A percentile compares a stretch with the other conserved stretches of the same genome.
These are phyloP conservation scores for Hydractinia symbiolongicarpus DNA, from an alignment of 30 jellyfish, hydroid and myxozoan species.

Conservation along the genomic window DNA sequence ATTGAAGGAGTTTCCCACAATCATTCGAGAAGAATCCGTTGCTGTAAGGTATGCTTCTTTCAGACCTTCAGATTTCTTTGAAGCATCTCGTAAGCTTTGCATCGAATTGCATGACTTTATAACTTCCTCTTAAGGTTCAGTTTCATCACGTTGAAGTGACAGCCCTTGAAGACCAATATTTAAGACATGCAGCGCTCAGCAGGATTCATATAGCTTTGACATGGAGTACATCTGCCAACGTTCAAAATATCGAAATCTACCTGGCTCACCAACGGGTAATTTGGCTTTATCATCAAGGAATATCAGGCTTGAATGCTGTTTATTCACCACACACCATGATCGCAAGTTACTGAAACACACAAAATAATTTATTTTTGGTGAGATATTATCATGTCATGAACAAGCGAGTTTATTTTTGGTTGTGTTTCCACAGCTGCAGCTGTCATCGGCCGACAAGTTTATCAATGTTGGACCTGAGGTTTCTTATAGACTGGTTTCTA, in stretches of 20 bases:
- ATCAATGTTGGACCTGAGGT: slow-evolving; percentile 3
- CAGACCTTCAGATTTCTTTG: slow-evolving; percentile 14
- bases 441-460: no score
- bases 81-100: slow-evolving; percentile 16
- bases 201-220: not conserved
- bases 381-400: no score
- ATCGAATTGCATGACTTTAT: slow-evolving; percentile 26
- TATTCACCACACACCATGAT: not conserved
- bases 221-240: slow-evolving; percentile 46
- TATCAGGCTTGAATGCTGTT: not conserved
- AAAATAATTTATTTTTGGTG: no score
- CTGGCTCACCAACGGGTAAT: not conserved
- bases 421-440: no score
- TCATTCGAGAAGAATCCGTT: slow-evolving; percentile 27
- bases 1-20: not conserved
- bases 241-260: slow-evolving; percentile 23
- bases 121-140: slow-evolving; percentile 11
- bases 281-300: not conserved
- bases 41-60: slow-evolving; percentile 39
- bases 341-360: slow-evolving; percentile 2
- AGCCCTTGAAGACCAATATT: slow-evolving; percentile 43
- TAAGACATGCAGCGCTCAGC: slow-evolving; percentile 38
- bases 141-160: slow-evolving; percentile 30
- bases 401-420: no score
- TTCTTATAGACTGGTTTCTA: not conserved